Conservation (phyloP, 1,140 invertebrate species). For the Apis florea region DNA sequence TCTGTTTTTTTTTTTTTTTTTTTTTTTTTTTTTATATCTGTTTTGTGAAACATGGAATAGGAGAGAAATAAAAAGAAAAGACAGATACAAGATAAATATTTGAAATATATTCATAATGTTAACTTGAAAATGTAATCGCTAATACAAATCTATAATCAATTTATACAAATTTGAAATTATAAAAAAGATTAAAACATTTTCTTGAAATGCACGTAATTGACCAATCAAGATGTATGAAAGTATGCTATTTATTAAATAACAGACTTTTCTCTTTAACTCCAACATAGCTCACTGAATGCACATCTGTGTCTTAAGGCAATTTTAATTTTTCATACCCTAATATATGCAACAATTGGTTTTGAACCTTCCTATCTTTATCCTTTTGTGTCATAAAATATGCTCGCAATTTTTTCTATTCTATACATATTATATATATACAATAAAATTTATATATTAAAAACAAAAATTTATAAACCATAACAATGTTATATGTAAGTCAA, state of each 20-base stretch:
- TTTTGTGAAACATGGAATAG: background rate
- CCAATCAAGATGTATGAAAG: slow-evolving; percentile 29
- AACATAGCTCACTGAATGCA: slow-evolving; percentile 47
- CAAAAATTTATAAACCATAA: slow-evolving; percentile 6
- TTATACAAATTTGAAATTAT: background rate
- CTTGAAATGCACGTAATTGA: slow-evolving; percentile 25
- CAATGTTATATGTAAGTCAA: background rate
- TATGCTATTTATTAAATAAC: slow-evolving; percentile 22
- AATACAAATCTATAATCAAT: background rate
- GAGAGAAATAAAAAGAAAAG: background rate
- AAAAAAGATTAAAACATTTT: slow-evolving; percentile 16
- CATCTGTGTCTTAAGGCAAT: slow-evolving; percentile 67
- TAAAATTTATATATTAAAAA: slow-evolving; percentile 20
- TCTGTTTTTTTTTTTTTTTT: background rate
- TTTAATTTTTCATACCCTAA: slow-evolving; percentile 46
- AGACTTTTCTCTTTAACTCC: slow-evolving; percentile 34
- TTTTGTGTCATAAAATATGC: slow-evolving; percentile 38
- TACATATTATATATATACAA: slow-evolving; percentile 13
- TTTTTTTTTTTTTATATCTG: too few relatives aligned
- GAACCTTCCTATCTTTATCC: slow-evolving; percentile 14
- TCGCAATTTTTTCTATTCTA: slow-evolving; percentile 16
- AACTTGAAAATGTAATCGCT: too few relatives aligned
- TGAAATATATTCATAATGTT: background rate
- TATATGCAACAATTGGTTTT: slow-evolving; percentile 24
- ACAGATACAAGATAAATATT: background rate